Percentiles rank a stretch among this genome's conserved stretches.
phyloP scores from a whole-genome alignment of 1,140 invertebrate genomes.

The Acyrthosiphon pisum region DNA sequence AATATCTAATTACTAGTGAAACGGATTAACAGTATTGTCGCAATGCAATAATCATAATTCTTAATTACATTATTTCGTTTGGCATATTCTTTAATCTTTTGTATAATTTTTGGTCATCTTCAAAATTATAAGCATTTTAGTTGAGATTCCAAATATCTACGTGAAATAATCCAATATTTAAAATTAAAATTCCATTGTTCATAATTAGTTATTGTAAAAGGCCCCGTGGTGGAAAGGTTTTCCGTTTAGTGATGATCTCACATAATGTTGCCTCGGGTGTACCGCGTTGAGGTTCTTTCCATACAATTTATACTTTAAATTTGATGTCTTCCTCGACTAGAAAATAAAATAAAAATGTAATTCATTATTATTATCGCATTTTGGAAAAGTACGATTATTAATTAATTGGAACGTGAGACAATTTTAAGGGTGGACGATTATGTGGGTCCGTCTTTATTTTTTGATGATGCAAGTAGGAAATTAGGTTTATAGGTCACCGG shows the following conservation, averaged over 20 bases:
- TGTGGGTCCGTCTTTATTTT: constrained; percentile 33
- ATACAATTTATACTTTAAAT: too few relatives aligned
- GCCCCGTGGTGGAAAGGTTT: too few relatives aligned
- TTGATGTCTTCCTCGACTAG: too few relatives aligned
- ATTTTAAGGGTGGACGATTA: constrained; percentile 31
- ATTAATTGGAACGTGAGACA: not conserved
- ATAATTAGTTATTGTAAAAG: too few relatives aligned
- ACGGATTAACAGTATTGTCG: not conserved
- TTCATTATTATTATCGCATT: not conserved
- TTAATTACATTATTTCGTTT: not conserved
- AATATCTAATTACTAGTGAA: not conserved
- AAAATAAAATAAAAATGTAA: not conserved
- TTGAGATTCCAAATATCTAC: not conserved
- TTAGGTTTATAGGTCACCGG: constrained; percentile 50
- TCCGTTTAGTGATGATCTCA: too few relatives aligned
- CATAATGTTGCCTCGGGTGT: too few relatives aligned
- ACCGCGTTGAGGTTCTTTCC: too few relatives aligned
- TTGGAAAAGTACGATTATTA: not conserved
- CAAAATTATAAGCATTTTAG: not conserved
- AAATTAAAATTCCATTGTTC: too few relatives aligned
- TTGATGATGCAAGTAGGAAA: constrained; percentile 41
- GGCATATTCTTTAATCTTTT: not conserved
- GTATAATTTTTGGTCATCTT: not conserved
- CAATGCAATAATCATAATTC: not conserved
- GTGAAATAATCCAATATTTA: not conserved